Conservation (phyloP, 1,140 invertebrate species). For the Globodera rostochiensis region DNA sequence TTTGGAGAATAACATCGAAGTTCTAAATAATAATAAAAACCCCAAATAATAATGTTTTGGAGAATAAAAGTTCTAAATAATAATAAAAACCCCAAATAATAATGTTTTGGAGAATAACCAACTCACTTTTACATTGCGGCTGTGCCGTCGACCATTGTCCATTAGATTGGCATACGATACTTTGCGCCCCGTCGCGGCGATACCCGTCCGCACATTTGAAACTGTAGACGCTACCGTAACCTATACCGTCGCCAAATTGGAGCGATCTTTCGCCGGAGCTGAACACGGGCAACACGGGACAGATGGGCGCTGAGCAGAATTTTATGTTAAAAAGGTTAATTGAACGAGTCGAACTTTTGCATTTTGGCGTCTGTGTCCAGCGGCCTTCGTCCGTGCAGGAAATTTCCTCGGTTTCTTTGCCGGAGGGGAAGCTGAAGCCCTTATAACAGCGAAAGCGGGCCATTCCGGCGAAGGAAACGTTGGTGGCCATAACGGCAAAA, state of each 20-base stretch:
- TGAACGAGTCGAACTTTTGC: conserved; percentile 43
- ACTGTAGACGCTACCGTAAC: conserved; percentile 89
- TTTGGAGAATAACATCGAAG: too few relatives aligned
- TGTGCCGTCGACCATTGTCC: conserved; percentile 92
- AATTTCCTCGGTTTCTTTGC: conserved; percentile 78
- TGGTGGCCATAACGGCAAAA: conserved; percentile 89
- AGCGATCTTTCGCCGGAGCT: conserved; percentile 83
- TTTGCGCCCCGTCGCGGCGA: conserved; percentile 81
- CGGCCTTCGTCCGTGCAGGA: conserved; percentile 59
- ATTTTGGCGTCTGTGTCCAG: conserved; percentile 57
- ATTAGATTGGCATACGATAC: conserved; percentile 90
- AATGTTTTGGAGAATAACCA: too few relatives aligned
- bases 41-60: too few relatives aligned
- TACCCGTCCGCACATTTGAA: conserved; percentile 93
- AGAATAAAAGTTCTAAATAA: conserved; percentile 73
- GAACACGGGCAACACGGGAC: conserved; percentile 83
- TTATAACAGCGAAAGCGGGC: conserved; percentile 95
- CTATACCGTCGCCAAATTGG: conserved; percentile 87
- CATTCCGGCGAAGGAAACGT: conserved; percentile 87
- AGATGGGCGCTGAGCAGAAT: conserved; percentile 69
- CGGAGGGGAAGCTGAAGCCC: conserved; percentile 87
- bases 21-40: conserved; percentile 67
- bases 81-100: neutral
- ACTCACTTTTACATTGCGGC: conserved; percentile 79
- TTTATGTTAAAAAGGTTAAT: neutral